Percentiles rank a stretch among this genome's conserved stretches.
Conservation (phyloP, 2,888 invertebrate genomes). For the Folsomia candida region DNA sequence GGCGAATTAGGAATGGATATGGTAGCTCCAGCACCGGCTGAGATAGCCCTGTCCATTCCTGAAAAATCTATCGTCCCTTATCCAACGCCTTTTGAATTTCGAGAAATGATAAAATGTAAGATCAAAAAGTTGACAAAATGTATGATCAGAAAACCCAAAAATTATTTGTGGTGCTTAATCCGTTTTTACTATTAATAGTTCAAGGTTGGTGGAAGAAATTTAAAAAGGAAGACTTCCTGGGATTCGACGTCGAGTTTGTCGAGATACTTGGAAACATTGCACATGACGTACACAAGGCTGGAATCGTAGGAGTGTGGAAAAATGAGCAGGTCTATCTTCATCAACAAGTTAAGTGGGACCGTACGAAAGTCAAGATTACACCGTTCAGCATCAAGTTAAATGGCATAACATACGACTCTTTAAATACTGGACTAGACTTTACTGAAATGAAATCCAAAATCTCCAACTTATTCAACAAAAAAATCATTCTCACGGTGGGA, state of each 20-base stretch:
- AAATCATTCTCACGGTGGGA: background rate
- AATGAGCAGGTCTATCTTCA: background rate
- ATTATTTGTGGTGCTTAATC: too few species aligned
- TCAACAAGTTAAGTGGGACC: too few species aligned
- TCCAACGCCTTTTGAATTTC: too few species aligned
- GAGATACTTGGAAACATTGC: background rate
- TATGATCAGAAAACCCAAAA: too few species aligned
- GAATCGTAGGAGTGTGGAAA: background rate
- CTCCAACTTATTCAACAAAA: background rate
- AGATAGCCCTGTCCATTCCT: too few species aligned
- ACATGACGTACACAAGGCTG: background rate
- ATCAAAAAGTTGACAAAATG: too few species aligned
- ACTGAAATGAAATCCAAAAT: background rate
- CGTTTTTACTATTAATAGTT: too few species aligned
- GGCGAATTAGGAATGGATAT: too few species aligned
- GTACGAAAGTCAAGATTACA: background rate
- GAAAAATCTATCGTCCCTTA: too few species aligned
- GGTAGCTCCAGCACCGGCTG: too few species aligned
- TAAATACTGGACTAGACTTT: background rate
- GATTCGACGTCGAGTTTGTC: background rate
- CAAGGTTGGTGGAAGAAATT: background rate
- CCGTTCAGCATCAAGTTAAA: background rate
- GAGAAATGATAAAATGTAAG: too few species aligned
- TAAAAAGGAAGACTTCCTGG: background rate
- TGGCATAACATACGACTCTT: background rate